Conservation (phyloP, 2,113 vertebrate species). For the Petromus typicus region DNA sequence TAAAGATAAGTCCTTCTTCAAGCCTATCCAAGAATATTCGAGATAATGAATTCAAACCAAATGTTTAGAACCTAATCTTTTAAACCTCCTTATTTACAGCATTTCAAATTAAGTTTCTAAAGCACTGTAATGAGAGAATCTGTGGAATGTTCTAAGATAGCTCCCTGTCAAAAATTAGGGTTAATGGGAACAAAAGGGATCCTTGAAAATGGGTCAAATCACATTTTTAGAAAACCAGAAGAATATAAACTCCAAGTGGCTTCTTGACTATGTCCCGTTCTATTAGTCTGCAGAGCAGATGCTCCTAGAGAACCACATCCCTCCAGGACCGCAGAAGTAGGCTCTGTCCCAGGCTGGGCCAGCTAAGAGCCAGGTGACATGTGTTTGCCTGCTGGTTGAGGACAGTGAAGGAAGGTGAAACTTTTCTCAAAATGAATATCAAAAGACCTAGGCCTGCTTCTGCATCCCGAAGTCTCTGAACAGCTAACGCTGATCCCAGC, state of each 20-base stretch:
- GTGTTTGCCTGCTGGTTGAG: not conserved
- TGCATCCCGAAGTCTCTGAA: not conserved
- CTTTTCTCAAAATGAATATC: conserved; percentile 52
- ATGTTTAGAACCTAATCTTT: not conserved
- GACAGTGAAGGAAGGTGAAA: not conserved
- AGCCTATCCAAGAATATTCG: not conserved
- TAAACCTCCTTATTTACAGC: not conserved
- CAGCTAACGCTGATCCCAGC: conserved; percentile 16
- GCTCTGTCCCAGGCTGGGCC: not conserved
- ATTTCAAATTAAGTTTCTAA: conserved; percentile 48
- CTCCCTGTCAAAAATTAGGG: not conserved
- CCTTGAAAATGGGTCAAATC: conserved; percentile 36
- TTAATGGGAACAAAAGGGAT: conserved; percentile 32
- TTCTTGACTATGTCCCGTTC: conserved; percentile 20
- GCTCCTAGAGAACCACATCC: not conserved
- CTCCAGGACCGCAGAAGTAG: conserved; percentile 1
- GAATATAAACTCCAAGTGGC: conserved; percentile 27
- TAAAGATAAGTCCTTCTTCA: conserved; percentile 28
- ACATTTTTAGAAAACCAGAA: conserved; percentile 46
- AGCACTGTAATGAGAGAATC: conserved; percentile 3
- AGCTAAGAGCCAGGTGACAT: not conserved
- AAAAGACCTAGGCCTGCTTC: conserved; percentile 42
- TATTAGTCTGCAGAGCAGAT: conserved; percentile 52
- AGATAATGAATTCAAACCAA: conserved; percentile 9
- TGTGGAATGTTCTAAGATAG: conserved; percentile 58